Evolutionary conservation across 2,797 vertebrate species (phyloP), one percentile per base, ranked within the genome.

Genomic region (Danio kyathit): DNA sequence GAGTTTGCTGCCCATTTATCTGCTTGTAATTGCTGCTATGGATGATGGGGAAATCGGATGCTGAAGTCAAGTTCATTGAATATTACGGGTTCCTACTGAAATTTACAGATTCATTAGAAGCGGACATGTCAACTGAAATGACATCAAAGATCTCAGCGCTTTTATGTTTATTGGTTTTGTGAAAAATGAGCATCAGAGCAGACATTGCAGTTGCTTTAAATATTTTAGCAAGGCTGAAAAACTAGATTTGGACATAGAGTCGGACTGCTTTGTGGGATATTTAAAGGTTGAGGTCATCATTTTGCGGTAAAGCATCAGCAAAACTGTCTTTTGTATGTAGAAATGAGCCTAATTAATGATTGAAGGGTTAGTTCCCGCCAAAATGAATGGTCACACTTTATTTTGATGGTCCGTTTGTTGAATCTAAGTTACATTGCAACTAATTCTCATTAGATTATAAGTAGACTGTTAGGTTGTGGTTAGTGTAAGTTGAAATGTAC

Each of bases 1-100:
- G 46, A 75, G 59, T 84, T 80, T 41, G 70, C 66, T 72, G 41
- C 59, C 79, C 74, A 78, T 71, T 85, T 85, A 85, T 82, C 76
- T 67, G 63, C 80, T 81, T 84, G 77, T 84, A 77, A 84, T 74
- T 83, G 65, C 21, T 61, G 5, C 29, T 48, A 38, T 16, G 57
- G 44, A 82, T 81, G 79, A 77, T 80, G 48, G 52, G 65, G 65
- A 79, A 79, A 80, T 74, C 52, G 44, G 41, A 44, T 51, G 65
- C 56, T 7, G 19, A 64, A 67, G 48, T 63, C 38, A 40, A 49
- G 56, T 70, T 70, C 8, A 11, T 61, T 61, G n/a, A 70, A 60
- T 70, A 60, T 51, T 43, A 44, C 65, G 21, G 14, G 19, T 56
- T 44, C 29, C 7, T 10, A 8, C 13, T 54, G 48, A 64, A 40